phyloP scores from a whole-genome alignment of 2,113 vertebrate species.

The Peromyscus polionotus region DNA sequence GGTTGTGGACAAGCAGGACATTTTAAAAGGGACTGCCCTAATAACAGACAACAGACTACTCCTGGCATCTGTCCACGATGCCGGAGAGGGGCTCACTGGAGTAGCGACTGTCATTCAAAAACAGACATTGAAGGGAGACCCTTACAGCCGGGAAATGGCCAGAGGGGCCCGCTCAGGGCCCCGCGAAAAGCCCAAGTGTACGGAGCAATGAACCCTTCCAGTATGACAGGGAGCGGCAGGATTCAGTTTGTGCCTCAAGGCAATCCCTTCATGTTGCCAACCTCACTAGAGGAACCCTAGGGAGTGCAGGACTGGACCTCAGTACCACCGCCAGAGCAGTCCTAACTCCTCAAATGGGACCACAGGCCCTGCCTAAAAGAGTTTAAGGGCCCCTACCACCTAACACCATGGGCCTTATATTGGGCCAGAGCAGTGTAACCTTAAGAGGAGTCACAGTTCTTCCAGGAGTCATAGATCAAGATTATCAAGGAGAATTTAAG shows the following conservation, averaged over 20 bases:
- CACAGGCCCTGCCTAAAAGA: too few species aligned
- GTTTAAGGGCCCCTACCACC: too few species aligned
- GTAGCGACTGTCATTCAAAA: background rate
- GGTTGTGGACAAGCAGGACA: background rate
- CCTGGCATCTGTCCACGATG: background rate
- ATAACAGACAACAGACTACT: fast-evolving
- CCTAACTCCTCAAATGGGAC: too few species aligned
- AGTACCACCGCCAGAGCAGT: too few species aligned
- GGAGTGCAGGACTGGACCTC: too few species aligned
- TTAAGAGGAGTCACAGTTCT: too few species aligned
- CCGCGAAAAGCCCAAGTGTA: background rate
- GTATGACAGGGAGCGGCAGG: fast-evolving
- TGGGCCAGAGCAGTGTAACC: fast-evolving
- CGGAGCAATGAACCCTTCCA: background rate
- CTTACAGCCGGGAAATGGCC: background rate
- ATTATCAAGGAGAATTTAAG: too few species aligned
- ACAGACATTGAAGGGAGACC: fast-evolving
- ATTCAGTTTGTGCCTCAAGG: too few species aligned
- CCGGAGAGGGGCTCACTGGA: background rate
- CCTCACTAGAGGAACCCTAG: fast-evolving
- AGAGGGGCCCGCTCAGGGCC: background rate
- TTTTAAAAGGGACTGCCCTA: fast-evolving
- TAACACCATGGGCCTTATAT: too few species aligned
- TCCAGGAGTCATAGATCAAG: too few species aligned
- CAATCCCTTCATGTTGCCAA: too few species aligned